These are phyloP conservation scores for Lindbergichthys nudifrons DNA, from an alignment of 2,797 vertebrate species.

Conservation along the genomic window DNA sequence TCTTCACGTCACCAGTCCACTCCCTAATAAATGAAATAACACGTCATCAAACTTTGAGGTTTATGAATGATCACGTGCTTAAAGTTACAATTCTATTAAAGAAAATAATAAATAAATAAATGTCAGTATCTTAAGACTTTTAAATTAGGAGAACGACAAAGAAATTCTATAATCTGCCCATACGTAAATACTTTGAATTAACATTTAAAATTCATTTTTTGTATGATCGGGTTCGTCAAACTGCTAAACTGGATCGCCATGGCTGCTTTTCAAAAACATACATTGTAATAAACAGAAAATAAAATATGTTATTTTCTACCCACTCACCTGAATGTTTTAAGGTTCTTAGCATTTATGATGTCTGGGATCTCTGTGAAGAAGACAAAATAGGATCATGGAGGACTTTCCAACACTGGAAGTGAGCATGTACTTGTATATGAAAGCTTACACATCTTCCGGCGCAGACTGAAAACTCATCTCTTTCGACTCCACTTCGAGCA, in stretches of 20 bases:
- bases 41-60: background rate
- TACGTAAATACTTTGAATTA: background rate
- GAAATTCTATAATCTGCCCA: background rate
- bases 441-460: too few relatives aligned
- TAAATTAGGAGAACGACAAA: background rate
- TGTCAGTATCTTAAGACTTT: background rate
- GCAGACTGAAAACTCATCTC: too few relatives aligned
- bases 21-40: slow-evolving; percentile 81
- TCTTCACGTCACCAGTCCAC: slow-evolving; percentile 94
- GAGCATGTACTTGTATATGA: background rate
- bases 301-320: background rate
- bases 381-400: background rate
- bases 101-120: background rate
- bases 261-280: background rate
- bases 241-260: background rate
- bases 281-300: background rate
- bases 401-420: background rate
- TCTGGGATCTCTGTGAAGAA: slow-evolving; percentile 92
- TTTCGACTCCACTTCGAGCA: too few relatives aligned
- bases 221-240: too few relatives aligned
- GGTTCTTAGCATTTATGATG: slow-evolving; percentile 90
- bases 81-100: background rate
- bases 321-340: slow-evolving; percentile 93
- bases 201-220: background rate
- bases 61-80: background rate